Evolutionary conservation across 37 sponge, comb jelly and placozoan genomes (phyloP).

Genomic region (Tethya wilhelma): DNA sequence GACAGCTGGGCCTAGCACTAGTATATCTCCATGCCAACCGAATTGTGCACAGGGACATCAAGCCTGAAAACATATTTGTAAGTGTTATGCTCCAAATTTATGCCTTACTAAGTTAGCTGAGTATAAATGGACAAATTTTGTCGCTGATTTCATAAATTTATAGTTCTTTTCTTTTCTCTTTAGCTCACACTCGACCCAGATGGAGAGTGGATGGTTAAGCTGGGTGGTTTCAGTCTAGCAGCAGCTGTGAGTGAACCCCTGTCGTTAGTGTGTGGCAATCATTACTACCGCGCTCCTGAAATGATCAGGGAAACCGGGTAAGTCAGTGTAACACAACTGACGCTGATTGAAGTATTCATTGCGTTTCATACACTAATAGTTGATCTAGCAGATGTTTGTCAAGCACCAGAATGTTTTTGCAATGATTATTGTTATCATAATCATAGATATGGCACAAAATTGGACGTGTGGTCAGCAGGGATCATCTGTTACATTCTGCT

Average conservation of each 20-base stretch:
- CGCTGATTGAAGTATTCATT: neutral
- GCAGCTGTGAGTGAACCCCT: conserved; percentile 70
- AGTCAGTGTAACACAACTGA: conserved; percentile 11
- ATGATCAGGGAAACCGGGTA: conserved; percentile 80
- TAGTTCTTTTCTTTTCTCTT: neutral
- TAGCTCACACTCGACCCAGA: conserved; percentile 10
- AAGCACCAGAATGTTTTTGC: no score
- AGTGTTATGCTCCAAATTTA: conserved; percentile 27
- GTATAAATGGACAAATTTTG: neutral
- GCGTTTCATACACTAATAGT: neutral
- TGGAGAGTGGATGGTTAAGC: conserved; percentile 61
- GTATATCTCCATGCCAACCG: conserved; percentile 82
- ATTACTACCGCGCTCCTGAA: conserved; percentile 82
- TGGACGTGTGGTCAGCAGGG: conserved; percentile 90
- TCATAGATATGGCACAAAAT: conserved; percentile 76
- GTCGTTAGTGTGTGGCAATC: conserved; percentile 68
- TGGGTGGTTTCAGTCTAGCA: conserved; percentile 80
- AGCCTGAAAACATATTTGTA: conserved; percentile 84
- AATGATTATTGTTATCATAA: neutral
- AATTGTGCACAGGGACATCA: conserved; percentile 81
- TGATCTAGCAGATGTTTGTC: no score
- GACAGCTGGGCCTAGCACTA: conserved; percentile 79
- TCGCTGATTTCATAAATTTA: neutral
- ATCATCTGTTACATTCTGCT: conserved; percentile 83
- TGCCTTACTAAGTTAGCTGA: neutral